Conservation (phyloP, 2,113 vertebrate genomes). For the Sphaerodactylus townsendi region DNA sequence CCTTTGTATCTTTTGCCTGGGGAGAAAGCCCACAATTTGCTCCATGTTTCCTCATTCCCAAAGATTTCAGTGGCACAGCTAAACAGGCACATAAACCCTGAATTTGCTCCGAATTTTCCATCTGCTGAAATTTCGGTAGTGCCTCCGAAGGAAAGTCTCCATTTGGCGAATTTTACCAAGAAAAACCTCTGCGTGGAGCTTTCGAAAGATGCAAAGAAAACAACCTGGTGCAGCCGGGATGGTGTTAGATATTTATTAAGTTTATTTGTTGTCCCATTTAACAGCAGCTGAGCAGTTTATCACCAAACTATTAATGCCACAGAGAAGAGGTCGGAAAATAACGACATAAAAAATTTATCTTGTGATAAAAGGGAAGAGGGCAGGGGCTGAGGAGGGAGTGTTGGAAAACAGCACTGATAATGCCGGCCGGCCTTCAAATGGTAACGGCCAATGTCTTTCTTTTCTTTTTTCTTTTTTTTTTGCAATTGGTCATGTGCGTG, state of each 20-base stretch:
- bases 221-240: not conserved
- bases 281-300: not conserved
- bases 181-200: not conserved
- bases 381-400: slow-evolving; percentile 29
- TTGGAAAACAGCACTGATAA: slow-evolving; percentile 57
- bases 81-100: too few relatives aligned
- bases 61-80: not conserved
- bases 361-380: slow-evolving; percentile 49
- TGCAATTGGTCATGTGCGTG: slow-evolving; percentile 44
- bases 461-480: not conserved
- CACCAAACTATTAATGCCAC: slow-evolving; percentile 59
- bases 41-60: not conserved
- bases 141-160: not conserved
- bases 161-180: not conserved
- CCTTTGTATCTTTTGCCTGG: not conserved
- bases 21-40: not conserved
- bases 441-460: slow-evolving; percentile 62
- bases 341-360: slow-evolving; percentile 75
- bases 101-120: not conserved
- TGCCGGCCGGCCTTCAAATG: slow-evolving; percentile 68
- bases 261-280: not conserved
- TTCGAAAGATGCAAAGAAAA: not conserved
- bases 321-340: slow-evolving; percentile 72
- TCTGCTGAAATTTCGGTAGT: not conserved
- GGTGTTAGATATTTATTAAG: slow-evolving; percentile 14